Percentiles rank a stretch among this genome's conserved stretches.
These are phyloP conservation scores for Hippasteria phrygiana DNA, from an alignment of 53 echinoderm and acorn worm genomes.

Conservation along the genomic window DNA sequence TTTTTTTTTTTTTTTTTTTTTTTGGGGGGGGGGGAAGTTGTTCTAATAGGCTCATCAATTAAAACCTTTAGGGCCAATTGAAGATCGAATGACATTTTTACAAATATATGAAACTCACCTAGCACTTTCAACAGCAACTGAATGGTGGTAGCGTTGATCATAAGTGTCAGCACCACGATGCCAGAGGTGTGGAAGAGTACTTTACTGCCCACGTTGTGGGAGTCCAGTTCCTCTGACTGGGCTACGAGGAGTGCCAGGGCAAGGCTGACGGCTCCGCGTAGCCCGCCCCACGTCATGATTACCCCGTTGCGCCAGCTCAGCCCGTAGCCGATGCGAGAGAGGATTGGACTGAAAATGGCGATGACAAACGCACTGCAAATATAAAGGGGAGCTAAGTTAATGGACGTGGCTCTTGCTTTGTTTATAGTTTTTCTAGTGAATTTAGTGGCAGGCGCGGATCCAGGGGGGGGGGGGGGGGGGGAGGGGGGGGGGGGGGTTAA, in stretches of 20 bases:
- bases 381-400: too few species aligned
- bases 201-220: conserved; percentile 75
- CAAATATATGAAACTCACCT: conserved; percentile 67
- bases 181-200: conserved; percentile 95
- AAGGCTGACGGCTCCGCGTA: conserved; percentile 92
- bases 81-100: too few species aligned
- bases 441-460: too few species aligned
- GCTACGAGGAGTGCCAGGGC: conserved; percentile 89
- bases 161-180: conserved; percentile 87
- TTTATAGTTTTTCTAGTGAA: too few species aligned
- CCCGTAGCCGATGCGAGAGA: conserved; percentile 89
- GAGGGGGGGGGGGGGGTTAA: too few species aligned
- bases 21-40: too few species aligned
- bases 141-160: conserved; percentile 94
- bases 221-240: conserved; percentile 74
- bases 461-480: too few species aligned
- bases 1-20: too few species aligned
- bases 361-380: conserved; percentile 87
- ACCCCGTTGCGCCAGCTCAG: conserved; percentile 93
- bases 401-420: too few species aligned
- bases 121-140: conserved; percentile 78
- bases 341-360: conserved; percentile 89
- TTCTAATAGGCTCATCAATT: not conserved
- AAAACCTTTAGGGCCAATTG: too few species aligned
- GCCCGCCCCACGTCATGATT: conserved; percentile 97